Evolutionary conservation across 2,113 vertebrate genomes (phyloP).

Genomic region (Nansenia antarctica): DNA sequence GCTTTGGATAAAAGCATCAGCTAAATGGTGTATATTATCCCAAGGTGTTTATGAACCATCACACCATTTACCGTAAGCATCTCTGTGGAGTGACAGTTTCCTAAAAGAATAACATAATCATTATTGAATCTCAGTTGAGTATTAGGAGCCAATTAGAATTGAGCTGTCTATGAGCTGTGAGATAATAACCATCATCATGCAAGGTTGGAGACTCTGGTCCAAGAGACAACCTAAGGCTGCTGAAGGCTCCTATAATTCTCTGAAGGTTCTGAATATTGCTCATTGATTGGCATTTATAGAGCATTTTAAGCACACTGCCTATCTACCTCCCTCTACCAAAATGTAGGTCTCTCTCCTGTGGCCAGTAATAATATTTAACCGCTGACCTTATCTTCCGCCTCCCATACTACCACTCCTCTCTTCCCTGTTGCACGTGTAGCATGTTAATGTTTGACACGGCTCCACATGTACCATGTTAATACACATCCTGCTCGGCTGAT

Average conservation of each 20-base stretch:
- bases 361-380: slow-evolving; percentile 71
- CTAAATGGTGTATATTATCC: no score
- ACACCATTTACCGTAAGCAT: no score
- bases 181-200: neutral
- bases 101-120: neutral
- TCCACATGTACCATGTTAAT: slow-evolving; percentile 58
- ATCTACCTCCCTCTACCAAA: slow-evolving; percentile 27
- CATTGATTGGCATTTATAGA: slow-evolving; percentile 47
- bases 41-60: no score
- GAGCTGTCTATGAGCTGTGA: neutral
- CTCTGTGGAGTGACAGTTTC: neutral
- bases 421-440: slow-evolving; percentile 35
- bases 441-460: slow-evolving; percentile 56
- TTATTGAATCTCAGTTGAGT: neutral
- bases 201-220: neutral
- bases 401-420: slow-evolving; percentile 22
- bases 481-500: slow-evolving; percentile 57
- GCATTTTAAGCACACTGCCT: slow-evolving; percentile 50
- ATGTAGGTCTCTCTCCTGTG: slow-evolving; percentile 54
- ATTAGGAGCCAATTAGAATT: neutral
- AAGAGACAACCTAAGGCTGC: neutral
- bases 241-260: slow-evolving; percentile 16
- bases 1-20: no score
- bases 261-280: slow-evolving; percentile 32
- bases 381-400: slow-evolving; percentile 63